Conservation (phyloP, 2,113 vertebrate genomes). For the Sceloporus undulatus region DNA sequence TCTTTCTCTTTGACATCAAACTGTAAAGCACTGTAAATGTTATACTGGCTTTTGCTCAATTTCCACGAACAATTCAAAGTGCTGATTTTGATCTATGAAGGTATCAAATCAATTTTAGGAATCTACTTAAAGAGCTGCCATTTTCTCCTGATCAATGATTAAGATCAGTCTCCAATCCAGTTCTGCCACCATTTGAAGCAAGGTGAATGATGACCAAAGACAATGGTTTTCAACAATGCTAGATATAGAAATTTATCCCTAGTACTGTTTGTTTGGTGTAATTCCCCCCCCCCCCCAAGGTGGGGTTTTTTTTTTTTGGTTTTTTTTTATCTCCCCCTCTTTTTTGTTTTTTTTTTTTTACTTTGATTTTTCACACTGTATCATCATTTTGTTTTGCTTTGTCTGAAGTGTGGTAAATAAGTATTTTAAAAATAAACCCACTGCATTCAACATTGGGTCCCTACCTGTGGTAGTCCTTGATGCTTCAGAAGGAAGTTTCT, state of each 20-base stretch:
- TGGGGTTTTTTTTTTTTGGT: too few species aligned
- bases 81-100: not conserved
- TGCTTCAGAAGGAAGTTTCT: not conserved
- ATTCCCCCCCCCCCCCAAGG: not conserved
- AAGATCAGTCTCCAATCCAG: not conserved
- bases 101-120: not conserved
- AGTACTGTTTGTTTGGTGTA: not conserved
- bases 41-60: not conserved
- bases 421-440: not conserved
- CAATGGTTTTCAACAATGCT: not conserved
- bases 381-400: not conserved
- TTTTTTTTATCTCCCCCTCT: not conserved
- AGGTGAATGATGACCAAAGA: not conserved
- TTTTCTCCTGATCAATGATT: not conserved
- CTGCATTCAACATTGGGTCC: not conserved
- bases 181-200: not conserved
- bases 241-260: not conserved
- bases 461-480: too few species aligned
- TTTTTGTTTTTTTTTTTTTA: not conserved
- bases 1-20: not conserved
- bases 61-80: not conserved
- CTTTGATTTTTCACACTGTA: not conserved
- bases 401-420: not conserved
- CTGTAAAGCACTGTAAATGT: not conserved
- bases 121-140: not conserved